A percentile compares a stretch with the other conserved stretches of the same genome.
These are phyloP conservation scores for Panthera uncia DNA, from an alignment of 2,113 vertebrate genomes.

Conservation along the genomic window DNA sequence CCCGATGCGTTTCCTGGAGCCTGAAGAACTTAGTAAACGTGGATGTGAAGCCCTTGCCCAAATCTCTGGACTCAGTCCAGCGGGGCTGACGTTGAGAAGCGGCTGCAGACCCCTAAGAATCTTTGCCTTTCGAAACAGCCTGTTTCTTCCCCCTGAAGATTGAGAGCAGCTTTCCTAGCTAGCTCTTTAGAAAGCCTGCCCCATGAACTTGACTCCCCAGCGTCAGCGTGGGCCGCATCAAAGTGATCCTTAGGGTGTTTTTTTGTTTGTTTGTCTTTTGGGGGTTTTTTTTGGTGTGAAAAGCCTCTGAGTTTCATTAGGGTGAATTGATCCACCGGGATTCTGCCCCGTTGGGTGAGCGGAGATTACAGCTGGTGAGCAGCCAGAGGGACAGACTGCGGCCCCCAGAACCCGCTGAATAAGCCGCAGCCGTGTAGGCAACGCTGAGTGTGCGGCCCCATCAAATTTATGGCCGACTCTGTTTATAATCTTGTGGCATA, in stretches of 20 bases:
- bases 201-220: neutral
- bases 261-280: too few species aligned
- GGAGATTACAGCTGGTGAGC: neutral
- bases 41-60: accelerated
- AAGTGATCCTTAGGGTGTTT: neutral
- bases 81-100: neutral
- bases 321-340: neutral
- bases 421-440: neutral
- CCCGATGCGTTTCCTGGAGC: neutral
- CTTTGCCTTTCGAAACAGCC: neutral
- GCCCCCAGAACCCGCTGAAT: neutral
- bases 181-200: neutral
- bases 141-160: neutral
- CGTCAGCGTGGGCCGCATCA: accelerated
- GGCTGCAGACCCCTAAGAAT: too few species aligned
- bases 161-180: neutral
- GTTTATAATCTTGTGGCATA: constrained; percentile 63
- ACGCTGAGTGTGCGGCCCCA: neutral
- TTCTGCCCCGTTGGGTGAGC: neutral
- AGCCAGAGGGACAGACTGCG: neutral
- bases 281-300: neutral
- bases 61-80: neutral
- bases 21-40: neutral
- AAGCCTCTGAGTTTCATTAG: neutral
- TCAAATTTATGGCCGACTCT: constrained; percentile 47